Percentiles rank a stretch among this genome's conserved stretches.
Evolutionary conservation across 2,888 invertebrate genomes (phyloP).

Genomic region (Brachyopa scutellaris): DNA sequence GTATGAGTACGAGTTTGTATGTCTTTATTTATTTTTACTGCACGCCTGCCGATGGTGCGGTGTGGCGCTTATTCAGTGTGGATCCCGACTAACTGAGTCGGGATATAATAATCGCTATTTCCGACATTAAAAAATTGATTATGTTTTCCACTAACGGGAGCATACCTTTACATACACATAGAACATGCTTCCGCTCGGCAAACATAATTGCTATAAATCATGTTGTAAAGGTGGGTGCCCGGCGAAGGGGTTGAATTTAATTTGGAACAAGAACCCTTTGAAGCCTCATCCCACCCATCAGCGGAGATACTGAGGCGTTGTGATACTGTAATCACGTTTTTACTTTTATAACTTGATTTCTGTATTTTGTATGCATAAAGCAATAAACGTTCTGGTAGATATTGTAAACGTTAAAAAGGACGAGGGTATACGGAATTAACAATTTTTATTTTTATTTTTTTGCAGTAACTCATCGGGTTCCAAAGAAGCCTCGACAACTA

Average conservation of each 20-base stretch:
- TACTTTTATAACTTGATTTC: conserved; percentile 28
- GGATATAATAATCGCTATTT: conserved; percentile 56
- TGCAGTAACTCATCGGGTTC: conserved; percentile 81
- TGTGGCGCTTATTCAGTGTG: neutral
- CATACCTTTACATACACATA: no score
- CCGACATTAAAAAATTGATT: conserved; percentile 59
- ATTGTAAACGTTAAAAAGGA: neutral
- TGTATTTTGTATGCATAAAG: conserved; percentile 20
- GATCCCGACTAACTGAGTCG: conserved; percentile 8
- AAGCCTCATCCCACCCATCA: no score
- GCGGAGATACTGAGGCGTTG: conserved; percentile 6
- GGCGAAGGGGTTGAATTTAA: conserved; percentile 21
- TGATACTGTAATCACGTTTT: conserved; percentile 5
- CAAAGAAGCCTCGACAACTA: conserved; percentile 80
- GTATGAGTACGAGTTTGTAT: no score
- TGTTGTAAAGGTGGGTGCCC: conserved; percentile 11
- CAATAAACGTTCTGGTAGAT: conserved; percentile 8
- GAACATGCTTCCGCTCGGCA: neutral
- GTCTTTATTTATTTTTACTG: no score
- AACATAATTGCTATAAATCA: conserved; percentile 13
- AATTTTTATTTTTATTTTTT: conserved; percentile 34
- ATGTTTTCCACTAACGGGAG: conserved; percentile 7
- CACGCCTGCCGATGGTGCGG: neutral
- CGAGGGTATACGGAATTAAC: conserved; percentile 18
- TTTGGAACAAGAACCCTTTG: neutral